A percentile compares a stretch with the other conserved stretches of the same genome.
Evolutionary conservation across 2,888 invertebrate genomes (phyloP).

Genomic region (Lithophane ornitopus): DNA sequence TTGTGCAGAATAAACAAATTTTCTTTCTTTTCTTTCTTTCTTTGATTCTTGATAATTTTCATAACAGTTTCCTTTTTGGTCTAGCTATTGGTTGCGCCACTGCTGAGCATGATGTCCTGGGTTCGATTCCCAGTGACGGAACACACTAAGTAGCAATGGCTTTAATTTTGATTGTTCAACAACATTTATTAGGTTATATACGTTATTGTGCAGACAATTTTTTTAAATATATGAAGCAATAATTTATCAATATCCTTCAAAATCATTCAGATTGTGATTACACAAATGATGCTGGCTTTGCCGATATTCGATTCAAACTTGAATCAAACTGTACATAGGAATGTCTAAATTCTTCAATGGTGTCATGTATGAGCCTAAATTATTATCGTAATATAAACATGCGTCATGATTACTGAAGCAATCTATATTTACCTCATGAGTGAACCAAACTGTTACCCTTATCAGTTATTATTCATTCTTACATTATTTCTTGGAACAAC

Average conservation of each 20-base stretch:
- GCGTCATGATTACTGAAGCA: conserved; percentile 27
- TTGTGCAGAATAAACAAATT: no score
- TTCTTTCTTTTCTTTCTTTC: no score
- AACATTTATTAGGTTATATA: no score
- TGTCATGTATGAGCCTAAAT: conserved; percentile 10
- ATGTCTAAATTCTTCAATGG: conserved; percentile 8
- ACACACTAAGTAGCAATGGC: no score
- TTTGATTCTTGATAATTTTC: not conserved
- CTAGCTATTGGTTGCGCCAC: not conserved
- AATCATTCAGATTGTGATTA: no score
- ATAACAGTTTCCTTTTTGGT: not conserved
- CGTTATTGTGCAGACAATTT: no score
- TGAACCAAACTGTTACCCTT: conserved; percentile 10
- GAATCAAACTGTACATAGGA: not conserved
- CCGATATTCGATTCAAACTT: no score
- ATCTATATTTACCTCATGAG: conserved; percentile 36
- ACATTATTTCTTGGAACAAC: conserved; percentile 30
- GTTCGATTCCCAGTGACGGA: not conserved
- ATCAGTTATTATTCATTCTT: conserved; percentile 54
- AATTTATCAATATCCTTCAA: no score
- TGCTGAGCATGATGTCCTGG: not conserved
- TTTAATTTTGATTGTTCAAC: no score
- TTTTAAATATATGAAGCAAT: no score
- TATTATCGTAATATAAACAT: conserved; percentile 37
- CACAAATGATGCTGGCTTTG: no score